Evolutionary conservation across 2,888 invertebrate species (phyloP).

Genomic region (Stenodema calcarata): DNA sequence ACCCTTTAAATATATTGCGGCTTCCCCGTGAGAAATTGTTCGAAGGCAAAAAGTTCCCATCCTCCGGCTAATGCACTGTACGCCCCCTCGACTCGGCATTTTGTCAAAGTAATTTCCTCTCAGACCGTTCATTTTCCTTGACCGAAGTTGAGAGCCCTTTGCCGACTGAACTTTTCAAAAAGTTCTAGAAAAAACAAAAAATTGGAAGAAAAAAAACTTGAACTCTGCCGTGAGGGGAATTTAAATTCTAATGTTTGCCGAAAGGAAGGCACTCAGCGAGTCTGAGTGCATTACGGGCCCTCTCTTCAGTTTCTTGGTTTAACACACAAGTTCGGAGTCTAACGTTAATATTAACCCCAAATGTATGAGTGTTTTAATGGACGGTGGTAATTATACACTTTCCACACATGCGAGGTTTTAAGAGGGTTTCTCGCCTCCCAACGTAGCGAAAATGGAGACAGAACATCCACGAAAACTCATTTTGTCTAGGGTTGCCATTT

Average conservation of each 20-base stretch:
- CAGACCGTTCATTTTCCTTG: conserved; percentile 1
- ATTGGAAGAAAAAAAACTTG: background rate
- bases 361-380: background rate
- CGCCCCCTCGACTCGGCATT: background rate
- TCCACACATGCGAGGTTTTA: background rate
- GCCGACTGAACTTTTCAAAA: background rate
- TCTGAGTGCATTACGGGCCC: background rate
- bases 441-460: too few species aligned
- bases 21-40: too few species aligned
- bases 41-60: background rate
- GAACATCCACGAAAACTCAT: too few species aligned
- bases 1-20: too few species aligned
- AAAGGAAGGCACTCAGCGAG: background rate
- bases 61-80: conserved; percentile 11
- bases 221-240: background rate
- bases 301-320: too few species aligned
- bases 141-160: background rate
- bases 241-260: conserved; percentile 12
- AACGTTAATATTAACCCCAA: background rate
- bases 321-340: background rate
- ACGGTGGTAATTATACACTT: background rate
- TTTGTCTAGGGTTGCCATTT: too few species aligned
- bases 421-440: background rate
- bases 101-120: conserved; percentile 33
- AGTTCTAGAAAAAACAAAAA: background rate